A percentile compares a stretch with the other conserved stretches of the same genome.
Evolutionary conservation across 23 tunicate genomes (phyloP).

Genomic region (Styela clava): DNA sequence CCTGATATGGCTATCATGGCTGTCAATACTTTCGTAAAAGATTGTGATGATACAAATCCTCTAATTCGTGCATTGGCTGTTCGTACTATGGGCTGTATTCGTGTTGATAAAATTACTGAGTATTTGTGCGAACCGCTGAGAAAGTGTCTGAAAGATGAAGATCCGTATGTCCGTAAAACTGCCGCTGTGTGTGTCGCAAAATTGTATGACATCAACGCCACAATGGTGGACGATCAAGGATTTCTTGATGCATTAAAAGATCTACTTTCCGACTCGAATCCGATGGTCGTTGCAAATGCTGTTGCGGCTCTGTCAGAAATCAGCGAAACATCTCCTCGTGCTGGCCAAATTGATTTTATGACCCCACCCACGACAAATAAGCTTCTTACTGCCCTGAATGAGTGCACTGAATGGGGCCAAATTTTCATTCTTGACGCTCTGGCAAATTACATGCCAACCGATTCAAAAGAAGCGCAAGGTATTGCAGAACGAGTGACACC

Average conservation of each 20-base stretch:
- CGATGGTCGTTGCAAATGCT: conserved; percentile 99
- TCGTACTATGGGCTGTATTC: conserved; percentile 97
- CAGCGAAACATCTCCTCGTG: conserved; percentile 79
- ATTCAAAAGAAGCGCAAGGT: conserved; percentile 90
- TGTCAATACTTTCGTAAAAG: conserved; percentile 98
- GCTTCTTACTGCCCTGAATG: conserved; percentile 92
- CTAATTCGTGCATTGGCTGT: conserved; percentile 97
- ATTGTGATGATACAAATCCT: conserved; percentile 99
- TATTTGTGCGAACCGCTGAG: conserved; percentile 95
- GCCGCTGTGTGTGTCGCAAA: conserved; percentile 99
- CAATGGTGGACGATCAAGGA: conserved; percentile 98
- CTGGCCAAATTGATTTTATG: conserved; percentile 90
- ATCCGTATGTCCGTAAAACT: conserved; percentile 97
- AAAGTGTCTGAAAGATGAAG: conserved; percentile 98
- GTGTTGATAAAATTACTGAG: conserved; percentile 99
- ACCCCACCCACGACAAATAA: conserved; percentile 83
- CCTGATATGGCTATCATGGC: conserved; percentile 99
- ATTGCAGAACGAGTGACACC: conserved; percentile 96
- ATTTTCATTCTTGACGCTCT: conserved; percentile 91
- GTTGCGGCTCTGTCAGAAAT: conserved; percentile 94
- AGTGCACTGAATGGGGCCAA: conserved; percentile 99
- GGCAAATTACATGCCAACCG: conserved; percentile 81
- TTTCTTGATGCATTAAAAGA: conserved; percentile 98
- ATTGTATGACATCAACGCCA: conserved; percentile 88
- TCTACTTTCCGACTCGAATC: conserved; percentile 92